Percentiles rank a stretch among this genome's conserved stretches.
These are phyloP conservation scores for Meles meles DNA, from an alignment of 2,113 vertebrate species.

Conservation along the genomic window DNA sequence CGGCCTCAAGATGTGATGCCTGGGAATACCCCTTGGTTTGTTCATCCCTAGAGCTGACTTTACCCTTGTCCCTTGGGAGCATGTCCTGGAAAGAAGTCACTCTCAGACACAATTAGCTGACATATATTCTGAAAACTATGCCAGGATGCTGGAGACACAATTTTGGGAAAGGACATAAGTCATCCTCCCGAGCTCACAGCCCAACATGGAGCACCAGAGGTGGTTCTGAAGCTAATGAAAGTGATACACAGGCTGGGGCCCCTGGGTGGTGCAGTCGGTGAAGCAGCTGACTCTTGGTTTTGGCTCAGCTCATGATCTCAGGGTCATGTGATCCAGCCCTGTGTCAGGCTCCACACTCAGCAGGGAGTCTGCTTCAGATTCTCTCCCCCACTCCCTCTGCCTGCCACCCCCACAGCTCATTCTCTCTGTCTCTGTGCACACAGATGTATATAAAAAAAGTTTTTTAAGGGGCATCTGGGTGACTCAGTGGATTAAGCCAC, in stretches of 20 bases:
- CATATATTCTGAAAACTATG: constrained; percentile 48
- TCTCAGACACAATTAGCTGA: not conserved
- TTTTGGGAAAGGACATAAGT: not conserved
- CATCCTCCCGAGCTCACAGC: not conserved
- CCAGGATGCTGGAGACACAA: not conserved
- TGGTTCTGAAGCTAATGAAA: not conserved
- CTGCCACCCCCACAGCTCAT: too few species aligned
- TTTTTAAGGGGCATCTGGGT: too few species aligned
- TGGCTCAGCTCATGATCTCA: too few species aligned
- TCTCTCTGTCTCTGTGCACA: too few species aligned
- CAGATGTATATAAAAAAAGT: too few species aligned
- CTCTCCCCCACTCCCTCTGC: too few species aligned
- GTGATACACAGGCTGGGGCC: not conserved
- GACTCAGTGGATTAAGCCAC: too few species aligned
- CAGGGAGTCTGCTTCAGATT: too few species aligned
- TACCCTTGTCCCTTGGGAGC: not conserved
- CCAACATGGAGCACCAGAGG: not conserved
- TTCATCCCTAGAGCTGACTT: not conserved
- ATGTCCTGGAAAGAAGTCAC: not conserved
- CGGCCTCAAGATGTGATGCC: not conserved
- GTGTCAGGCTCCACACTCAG: too few species aligned
- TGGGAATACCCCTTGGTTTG: not conserved
- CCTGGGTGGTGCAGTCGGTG: too few species aligned
- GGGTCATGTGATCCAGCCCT: too few species aligned
- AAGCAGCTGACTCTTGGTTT: too few species aligned